A percentile compares a stretch with the other conserved stretches of the same genome.
phyloP scores from a whole-genome alignment of 2,888 invertebrate genomes.

The Platycheirus rosarum region DNA sequence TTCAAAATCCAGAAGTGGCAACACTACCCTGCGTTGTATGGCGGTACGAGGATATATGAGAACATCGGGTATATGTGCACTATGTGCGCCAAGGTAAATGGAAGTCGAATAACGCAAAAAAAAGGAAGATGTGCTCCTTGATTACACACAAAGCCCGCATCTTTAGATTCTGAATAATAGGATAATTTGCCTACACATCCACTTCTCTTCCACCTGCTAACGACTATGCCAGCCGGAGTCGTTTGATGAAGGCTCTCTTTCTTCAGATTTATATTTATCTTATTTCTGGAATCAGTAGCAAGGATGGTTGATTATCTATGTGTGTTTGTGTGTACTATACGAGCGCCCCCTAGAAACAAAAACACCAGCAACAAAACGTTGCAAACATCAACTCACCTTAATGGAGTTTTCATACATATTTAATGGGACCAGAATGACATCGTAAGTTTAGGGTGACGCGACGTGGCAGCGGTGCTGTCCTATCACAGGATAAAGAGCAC shows the following conservation, averaged over 20 bases:
- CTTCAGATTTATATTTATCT: slow-evolving; percentile 41
- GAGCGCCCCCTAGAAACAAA: slow-evolving; percentile 14
- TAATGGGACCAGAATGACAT: slow-evolving; percentile 70
- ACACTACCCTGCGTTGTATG: neutral
- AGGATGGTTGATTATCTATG: slow-evolving; percentile 14
- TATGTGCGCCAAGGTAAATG: slow-evolving; percentile 59
- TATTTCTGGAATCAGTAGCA: neutral
- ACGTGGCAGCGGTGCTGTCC: slow-evolving; percentile 66
- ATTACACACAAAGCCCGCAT: slow-evolving; percentile 70
- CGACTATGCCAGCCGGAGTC: slow-evolving; percentile 18
- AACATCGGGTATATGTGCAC: slow-evolving; percentile 10
- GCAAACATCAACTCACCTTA: slow-evolving; percentile 54
- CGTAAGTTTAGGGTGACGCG: slow-evolving; percentile 63
- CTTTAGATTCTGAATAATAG: slow-evolving; percentile 67
- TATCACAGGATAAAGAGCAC: slow-evolving; percentile 64
- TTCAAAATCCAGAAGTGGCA: neutral
- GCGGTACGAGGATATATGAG: neutral
- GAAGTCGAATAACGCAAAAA: slow-evolving; percentile 48
- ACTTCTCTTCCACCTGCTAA: slow-evolving; percentile 26
- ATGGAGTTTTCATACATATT: slow-evolving; percentile 74
- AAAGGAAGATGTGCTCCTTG: slow-evolving; percentile 57
- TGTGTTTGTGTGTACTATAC: neutral
- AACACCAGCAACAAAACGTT: neutral
- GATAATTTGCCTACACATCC: slow-evolving; percentile 59
- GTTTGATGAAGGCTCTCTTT: slow-evolving; percentile 35